These are phyloP conservation scores for Phrynocephalus guinanensis DNA, from an alignment of 2,797 vertebrate species.

Conservation along the genomic window DNA sequence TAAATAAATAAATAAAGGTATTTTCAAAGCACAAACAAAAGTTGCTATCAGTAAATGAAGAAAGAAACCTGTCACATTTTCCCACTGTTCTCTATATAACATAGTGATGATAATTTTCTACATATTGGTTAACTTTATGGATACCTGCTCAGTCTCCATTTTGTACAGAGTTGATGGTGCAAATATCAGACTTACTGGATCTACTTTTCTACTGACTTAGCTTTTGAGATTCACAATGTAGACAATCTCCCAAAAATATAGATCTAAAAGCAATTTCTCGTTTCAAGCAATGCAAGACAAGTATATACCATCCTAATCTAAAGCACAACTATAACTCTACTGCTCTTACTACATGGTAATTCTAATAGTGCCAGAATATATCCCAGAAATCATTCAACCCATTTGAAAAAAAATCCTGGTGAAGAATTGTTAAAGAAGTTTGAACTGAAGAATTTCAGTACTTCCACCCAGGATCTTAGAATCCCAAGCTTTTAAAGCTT, in stretches of 20 bases:
- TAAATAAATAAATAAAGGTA: background rate
- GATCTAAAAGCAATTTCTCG: no score
- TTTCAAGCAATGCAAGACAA: no score
- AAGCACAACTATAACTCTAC: no score
- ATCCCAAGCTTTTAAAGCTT: background rate
- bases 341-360: no score
- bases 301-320: no score
- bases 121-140: background rate
- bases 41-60: background rate
- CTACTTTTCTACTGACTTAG: background rate
- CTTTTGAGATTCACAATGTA: background rate
- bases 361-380: no score
- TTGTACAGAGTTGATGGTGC: background rate
- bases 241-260: background rate
- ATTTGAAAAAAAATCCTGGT: no score
- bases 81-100: background rate
- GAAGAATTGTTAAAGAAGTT: no score
- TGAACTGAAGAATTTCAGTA: background rate
- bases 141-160: background rate
- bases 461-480: background rate
- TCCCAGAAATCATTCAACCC: no score
- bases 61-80: background rate
- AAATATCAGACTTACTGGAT: background rate
- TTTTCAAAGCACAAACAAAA: conserved; percentile 11
- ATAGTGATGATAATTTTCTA: background rate